Percentiles rank a stretch among this genome's conserved stretches.
Conservation (phyloP, 2,888 invertebrate species). For the Phania funesta region DNA sequence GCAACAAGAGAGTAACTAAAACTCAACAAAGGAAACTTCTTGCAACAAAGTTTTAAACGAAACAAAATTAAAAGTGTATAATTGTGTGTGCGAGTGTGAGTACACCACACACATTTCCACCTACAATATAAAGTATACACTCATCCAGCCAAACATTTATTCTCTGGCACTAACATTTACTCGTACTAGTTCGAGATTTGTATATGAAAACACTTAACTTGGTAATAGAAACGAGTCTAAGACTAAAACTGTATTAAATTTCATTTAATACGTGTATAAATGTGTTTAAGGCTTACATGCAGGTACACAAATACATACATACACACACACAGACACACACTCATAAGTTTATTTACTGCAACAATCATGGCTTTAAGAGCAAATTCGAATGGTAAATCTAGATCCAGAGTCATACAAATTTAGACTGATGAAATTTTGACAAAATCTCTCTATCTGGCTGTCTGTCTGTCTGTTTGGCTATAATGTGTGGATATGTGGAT, state of each 20-base stretch:
- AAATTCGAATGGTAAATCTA: constrained; percentile 19
- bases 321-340: not conserved
- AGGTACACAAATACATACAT: not conserved
- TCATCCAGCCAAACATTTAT: not conserved
- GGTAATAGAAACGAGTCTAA: no score
- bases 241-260: constrained; percentile 20
- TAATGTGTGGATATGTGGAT: constrained; percentile 6
- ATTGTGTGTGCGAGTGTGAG: not conserved
- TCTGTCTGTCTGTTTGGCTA: not conserved
- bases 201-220: no score
- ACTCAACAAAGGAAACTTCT: constrained; percentile 18
- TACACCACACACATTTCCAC: not conserved
- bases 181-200: no score
- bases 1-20: constrained; percentile 29
- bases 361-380: constrained; percentile 5
- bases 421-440: constrained; percentile 33
- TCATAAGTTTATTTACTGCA: constrained; percentile 2
- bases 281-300: no score
- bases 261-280: no score
- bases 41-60: constrained; percentile 44
- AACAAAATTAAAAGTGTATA: constrained; percentile 48
- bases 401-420: not conserved
- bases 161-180: not conserved
- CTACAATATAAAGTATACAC: not conserved
- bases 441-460: constrained; percentile 1